These are phyloP conservation scores for Sebastolobus alascanus DNA, from an alignment of 2,797 vertebrate species.

Conservation along the genomic window DNA sequence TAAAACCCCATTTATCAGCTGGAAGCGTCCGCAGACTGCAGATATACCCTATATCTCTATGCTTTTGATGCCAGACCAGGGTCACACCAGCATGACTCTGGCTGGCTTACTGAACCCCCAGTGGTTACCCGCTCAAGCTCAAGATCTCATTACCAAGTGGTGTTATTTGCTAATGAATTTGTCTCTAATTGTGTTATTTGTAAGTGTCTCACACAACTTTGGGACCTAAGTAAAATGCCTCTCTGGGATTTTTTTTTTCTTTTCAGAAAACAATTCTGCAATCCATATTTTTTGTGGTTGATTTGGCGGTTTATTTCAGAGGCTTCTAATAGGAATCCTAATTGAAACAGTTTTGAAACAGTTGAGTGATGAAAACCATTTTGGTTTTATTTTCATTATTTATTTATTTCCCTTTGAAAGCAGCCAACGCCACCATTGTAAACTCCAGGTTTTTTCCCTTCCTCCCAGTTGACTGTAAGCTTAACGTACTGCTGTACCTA, in stretches of 20 bases:
- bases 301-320: constrained; percentile 62
- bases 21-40: constrained; percentile 56
- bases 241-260: constrained; percentile 41
- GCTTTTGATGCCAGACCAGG: constrained; percentile 57
- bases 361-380: constrained; percentile 66
- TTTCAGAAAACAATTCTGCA: constrained; percentile 43
- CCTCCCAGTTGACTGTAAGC: constrained; percentile 17
- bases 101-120: constrained; percentile 55
- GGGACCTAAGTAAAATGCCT: constrained; percentile 37
- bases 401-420: constrained; percentile 45
- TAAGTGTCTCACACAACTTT: constrained; percentile 56
- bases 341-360: constrained; percentile 63
- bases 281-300: constrained; percentile 63
- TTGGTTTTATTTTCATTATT: constrained; percentile 57
- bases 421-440: constrained; percentile 34
- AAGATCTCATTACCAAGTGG: constrained; percentile 72
- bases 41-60: constrained; percentile 59
- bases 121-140: constrained; percentile 61
- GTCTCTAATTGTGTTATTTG: constrained; percentile 68
- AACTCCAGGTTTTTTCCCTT: background rate
- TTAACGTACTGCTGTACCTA: constrained; percentile 13
- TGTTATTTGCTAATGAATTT: constrained; percentile 71
- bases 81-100: constrained; percentile 67
- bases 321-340: constrained; percentile 61
- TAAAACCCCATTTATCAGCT: constrained; percentile 76